Conservation (phyloP, 2,888 invertebrate genomes). For the Rhaphigaster nebulosa region DNA sequence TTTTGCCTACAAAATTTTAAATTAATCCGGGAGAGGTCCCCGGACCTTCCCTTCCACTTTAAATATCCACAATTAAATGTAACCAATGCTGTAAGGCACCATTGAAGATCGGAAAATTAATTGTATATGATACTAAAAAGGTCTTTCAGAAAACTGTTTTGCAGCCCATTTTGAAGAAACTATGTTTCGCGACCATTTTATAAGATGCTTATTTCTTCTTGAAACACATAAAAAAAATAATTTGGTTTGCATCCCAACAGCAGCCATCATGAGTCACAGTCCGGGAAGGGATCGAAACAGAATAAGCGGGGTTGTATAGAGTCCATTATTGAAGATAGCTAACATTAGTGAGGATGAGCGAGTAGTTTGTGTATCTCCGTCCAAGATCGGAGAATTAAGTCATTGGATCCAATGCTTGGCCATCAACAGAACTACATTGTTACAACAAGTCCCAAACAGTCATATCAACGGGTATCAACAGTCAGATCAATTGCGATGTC, state of each 20-base stretch:
- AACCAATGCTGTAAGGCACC: too few species aligned
- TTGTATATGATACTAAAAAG: too few species aligned
- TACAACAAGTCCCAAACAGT: background rate
- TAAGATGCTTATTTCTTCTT: too few species aligned
- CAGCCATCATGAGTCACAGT: background rate
- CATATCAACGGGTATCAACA: background rate
- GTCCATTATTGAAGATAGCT: conserved; percentile 37
- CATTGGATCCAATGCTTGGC: background rate
- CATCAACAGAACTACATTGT: background rate
- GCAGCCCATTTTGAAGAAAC: too few species aligned
- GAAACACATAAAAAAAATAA: background rate
- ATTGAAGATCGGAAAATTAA: too few species aligned
- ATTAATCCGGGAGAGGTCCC: too few species aligned
- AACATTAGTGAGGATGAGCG: background rate
- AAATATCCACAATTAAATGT: too few species aligned
- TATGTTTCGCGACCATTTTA: too few species aligned
- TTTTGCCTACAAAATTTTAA: too few species aligned
- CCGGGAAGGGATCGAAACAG: background rate
- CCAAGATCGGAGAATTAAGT: conserved; percentile 39
- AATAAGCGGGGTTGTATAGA: background rate
- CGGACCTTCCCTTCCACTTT: too few species aligned
- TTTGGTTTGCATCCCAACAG: background rate
- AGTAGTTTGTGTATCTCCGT: background rate
- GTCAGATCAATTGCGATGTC: background rate
- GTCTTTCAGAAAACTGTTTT: too few species aligned